Evolutionary conservation across 2,113 vertebrate genomes (phyloP).

Genomic region (Seriola quinqueradiata): DNA sequence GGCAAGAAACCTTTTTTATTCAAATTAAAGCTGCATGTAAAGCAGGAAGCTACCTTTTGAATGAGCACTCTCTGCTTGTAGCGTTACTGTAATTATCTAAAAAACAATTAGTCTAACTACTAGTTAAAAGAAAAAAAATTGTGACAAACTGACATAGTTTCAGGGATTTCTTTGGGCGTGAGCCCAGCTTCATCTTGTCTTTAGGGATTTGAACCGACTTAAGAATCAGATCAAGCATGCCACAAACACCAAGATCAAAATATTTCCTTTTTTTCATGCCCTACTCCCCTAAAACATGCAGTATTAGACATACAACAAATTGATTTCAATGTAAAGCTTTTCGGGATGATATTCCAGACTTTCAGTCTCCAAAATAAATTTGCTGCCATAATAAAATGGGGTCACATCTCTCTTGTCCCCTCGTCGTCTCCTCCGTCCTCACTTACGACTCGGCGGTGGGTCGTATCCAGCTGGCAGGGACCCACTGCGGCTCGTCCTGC

Average conservation of each 20-base stretch:
- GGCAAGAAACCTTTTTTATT: slow-evolving; percentile 13
- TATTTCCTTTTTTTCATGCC: slow-evolving; percentile 22
- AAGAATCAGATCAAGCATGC: slow-evolving; percentile 19
- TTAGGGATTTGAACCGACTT: slow-evolving; percentile 44
- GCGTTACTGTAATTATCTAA: not conserved
- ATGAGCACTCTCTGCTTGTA: not conserved
- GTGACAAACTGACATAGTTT: slow-evolving; percentile 11
- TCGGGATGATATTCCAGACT: not conserved
- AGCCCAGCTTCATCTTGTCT: slow-evolving; percentile 34
- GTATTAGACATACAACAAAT: not conserved
- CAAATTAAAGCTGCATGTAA: not conserved
- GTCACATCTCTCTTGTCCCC: not conserved
- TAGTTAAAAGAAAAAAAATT: not conserved
- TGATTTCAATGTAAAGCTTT: slow-evolving; percentile 4
- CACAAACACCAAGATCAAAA: slow-evolving; percentile 1
- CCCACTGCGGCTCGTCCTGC: slow-evolving; percentile 95
- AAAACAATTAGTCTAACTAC: not conserved
- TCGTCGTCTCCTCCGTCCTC: not conserved
- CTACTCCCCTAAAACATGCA: slow-evolving; percentile 24
- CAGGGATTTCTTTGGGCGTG: slow-evolving; percentile 26
- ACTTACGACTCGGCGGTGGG: slow-evolving; percentile 80
- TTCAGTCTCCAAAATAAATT: not conserved
- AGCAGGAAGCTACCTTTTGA: not conserved
- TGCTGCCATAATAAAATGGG: slow-evolving; percentile 22
- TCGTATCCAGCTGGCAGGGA: slow-evolving; percentile 92